Evolutionary conservation across 2,888 invertebrate species (phyloP).

Genomic region (Pogonocherus hispidulus): DNA sequence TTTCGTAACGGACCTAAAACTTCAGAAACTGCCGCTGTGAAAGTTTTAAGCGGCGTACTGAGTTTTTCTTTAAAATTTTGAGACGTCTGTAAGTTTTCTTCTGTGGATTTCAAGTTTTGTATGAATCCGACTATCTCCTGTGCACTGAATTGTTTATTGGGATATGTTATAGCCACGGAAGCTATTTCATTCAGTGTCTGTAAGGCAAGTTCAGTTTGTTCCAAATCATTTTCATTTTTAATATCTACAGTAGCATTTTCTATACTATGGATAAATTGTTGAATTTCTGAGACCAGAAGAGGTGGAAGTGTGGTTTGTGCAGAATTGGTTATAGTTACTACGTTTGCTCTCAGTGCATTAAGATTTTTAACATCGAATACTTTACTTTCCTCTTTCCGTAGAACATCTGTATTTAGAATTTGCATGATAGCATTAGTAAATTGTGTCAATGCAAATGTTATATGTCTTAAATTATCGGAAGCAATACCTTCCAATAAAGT

Average conservation of each 20-base stretch:
- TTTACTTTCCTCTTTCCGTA: background rate
- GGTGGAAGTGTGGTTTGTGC: background rate
- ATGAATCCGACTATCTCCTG: background rate
- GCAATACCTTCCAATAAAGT: conserved; percentile 41
- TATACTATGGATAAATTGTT: background rate
- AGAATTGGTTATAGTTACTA: conserved; percentile 5
- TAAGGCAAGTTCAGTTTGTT: conserved; percentile 19
- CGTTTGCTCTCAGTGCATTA: conserved; percentile 1
- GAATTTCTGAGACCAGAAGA: conserved; percentile 1
- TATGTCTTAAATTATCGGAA: conserved; percentile 50
- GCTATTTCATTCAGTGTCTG: background rate
- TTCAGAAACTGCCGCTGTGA: background rate
- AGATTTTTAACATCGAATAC: conserved; percentile 9
- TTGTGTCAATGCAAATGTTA: conserved; percentile 42
- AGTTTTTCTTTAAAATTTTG: background rate
- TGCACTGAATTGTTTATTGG: background rate
- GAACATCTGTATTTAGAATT: background rate
- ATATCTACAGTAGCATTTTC: conserved; percentile 1
- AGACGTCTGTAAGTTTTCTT: conserved; percentile 1
- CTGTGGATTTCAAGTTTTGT: conserved; percentile 1
- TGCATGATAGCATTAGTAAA: conserved; percentile 44
- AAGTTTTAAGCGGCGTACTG: background rate
- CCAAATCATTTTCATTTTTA: conserved; percentile 1
- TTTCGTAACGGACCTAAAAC: background rate
- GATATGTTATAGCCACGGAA: background rate